Base-by-base conservation (phyloP, 2,888 invertebrate genomes). In the Oscheius sp. region DNA sequence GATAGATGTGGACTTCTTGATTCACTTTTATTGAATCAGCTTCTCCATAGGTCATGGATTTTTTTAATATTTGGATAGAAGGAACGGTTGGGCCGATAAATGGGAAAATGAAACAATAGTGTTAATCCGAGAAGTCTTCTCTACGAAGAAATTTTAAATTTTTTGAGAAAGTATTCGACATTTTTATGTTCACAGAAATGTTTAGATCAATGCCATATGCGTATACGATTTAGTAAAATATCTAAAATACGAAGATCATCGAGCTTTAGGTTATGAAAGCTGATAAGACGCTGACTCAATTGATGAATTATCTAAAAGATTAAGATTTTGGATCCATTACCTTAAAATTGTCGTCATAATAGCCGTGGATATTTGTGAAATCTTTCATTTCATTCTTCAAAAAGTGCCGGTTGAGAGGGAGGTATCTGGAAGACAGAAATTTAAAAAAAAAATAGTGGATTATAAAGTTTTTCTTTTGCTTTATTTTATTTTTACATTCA, bases 331-430 rank as follows among this genome's bases (percentile, higher is more conserved):
- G 8, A 20, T 12, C 45, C 20, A 47, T 62, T 49, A 62, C 62
- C 47, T 45, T 32, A 22, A 62, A 62, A 22, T 36, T 33, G 47
- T 62, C 62, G 22, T 62, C 49, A 30, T 62, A 62, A 1, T 26
- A 32, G 8, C 62, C 62, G 32, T 62, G 47, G 4, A 9, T 20
- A 4, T 17, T 2, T 6, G 20, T 33, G 57, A 47, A 65, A 14
- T 44, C 56, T 22, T 22, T 44, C 65, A 65, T 65, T 38, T 65
- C 65, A 4, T 24, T 14, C 12, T 20, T 6, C 0, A 30, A 36
- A 41, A 65, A 65, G 65, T 65, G 65, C 17, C 65, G 65, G 20
- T 51, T 51, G 5, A 65, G 9, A 17, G 51, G 33, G n/a, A 44
- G 41, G 24, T 41, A 65, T 44, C 65, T 65, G 41, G 41, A 6